Conservation (phyloP, 92 coral and sea anemone species). For the Phymanthus crucifer region DNA sequence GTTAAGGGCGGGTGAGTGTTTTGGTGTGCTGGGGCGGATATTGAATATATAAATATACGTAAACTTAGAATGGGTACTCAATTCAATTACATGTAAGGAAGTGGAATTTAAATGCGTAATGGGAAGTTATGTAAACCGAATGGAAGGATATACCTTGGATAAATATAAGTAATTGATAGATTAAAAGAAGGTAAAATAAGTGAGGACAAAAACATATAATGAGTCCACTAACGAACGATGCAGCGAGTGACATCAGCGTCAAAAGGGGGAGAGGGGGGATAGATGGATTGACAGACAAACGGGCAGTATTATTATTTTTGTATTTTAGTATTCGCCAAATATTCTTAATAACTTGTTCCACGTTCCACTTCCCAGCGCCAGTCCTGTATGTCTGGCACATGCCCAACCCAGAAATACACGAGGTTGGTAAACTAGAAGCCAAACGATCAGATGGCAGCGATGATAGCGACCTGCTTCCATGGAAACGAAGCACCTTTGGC, state of each 20-base stretch:
- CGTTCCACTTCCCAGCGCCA: conserved; percentile 43
- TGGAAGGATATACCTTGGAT: too few species aligned
- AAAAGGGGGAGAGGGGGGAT: too few species aligned
- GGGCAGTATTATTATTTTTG: too few species aligned
- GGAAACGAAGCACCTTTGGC: conserved; percentile 31
- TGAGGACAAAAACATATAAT: too few species aligned
- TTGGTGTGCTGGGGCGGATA: not conserved
- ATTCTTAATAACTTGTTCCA: too few species aligned
- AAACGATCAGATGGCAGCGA: conserved; percentile 37
- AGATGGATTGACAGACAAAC: too few species aligned
- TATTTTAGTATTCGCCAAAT: too few species aligned
- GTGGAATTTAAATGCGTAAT: not conserved
- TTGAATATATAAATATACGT: not conserved
- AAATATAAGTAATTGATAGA: too few species aligned
- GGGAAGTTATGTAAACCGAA: too few species aligned
- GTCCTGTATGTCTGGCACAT: conserved; percentile 59
- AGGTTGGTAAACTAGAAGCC: conserved; percentile 55
- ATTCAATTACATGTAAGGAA: not conserved
- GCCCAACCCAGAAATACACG: conserved; percentile 46
- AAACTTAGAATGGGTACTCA: not conserved
- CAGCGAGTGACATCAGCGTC: too few species aligned
- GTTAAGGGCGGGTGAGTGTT: conserved; percentile 1
- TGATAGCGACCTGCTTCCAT: conserved; percentile 9
- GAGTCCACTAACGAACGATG: too few species aligned
- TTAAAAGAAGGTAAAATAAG: too few species aligned